Evolutionary conservation across 1,140 invertebrate species (phyloP), one percentile per base, ranked within the genome.

Genomic region (Carposina sasakii): DNA sequence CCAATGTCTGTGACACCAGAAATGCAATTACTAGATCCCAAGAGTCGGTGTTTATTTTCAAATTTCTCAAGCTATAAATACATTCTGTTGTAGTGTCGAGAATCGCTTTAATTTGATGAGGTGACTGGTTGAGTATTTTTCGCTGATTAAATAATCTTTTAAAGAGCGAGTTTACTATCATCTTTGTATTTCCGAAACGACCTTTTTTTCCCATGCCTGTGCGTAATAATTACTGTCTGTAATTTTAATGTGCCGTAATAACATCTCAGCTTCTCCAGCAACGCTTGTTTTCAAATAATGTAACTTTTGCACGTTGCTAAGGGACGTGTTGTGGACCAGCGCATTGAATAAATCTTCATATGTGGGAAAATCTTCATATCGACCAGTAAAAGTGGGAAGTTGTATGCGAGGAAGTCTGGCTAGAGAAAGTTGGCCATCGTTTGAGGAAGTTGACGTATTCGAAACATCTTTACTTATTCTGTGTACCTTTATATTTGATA

Each of bases 131-230:
- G 19, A 19, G 20, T 10, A 71, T 31, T 21, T 31, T 41, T n/a
- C 36, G 57, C 41, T 68, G 54, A 22, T 61, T 40, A 52, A 60
- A 67, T 24, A 73, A 40, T 21, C 54, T 39, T 16, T 60, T 54
- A 19, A 73, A 55, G 45, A 78, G 67, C n/a, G 54, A 60, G 17
- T 64, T 51, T 19, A 73, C 57, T 9, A 67, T 67, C 26, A 71
- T 22, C 15, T 59, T 16, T 39, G 63, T 63, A 48, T 70, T 70
- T n/a, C 78, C 61, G 40, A 65, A 81, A 19, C 69, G 50, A 12
- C 64, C 55, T 33, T 60, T 60, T 41, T 17, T 6, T 61, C 39
- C 60, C 66, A 68, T 2, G 69, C 69, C 12, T 54, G 24, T 21
- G n/a, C n/a, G 6, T 45, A 13, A 50, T 74, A 82, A 57, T 75